Evolutionary conservation across 2,888 invertebrate genomes (phyloP), one percentile per base, ranked within the genome.

Genomic region (Uloborus plumipes): DNA sequence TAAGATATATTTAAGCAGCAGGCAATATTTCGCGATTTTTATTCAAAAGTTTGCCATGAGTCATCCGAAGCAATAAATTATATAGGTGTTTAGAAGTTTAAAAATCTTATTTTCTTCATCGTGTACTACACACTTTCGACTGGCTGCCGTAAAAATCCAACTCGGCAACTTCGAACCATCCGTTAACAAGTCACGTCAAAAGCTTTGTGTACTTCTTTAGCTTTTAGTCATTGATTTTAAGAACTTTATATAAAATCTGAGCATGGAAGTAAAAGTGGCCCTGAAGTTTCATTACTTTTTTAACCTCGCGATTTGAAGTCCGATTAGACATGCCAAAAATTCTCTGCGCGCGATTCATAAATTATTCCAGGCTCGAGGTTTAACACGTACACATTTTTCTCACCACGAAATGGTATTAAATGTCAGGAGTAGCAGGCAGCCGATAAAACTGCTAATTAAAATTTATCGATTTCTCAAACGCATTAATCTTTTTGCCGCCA

Each of bases 391-490:
- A 81, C 74, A 81, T 74, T 81, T 81, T 80, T 70, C 74, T 72
- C 53, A 74, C 80, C 80, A 50, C 80, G 80, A 74, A 81, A 74
- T 74, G 74, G 80, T 81, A 81, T 81, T 81, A 74, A 81, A 81
- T 81, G 80, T 81, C 80, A 81, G 55, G 64, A 81, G 64, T 74
- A 67, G 74, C 74, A 70, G 65, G 69, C 80, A 69, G 64, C 80
- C 80, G 80, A 81, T 81, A 81, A 81, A 81, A 81, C 80, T 74
- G 80, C 74, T 81, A 81, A 81, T 81, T 81, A 81, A 81, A 81
- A 81, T 81, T 81, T 81, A 81, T 81, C 80, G 80, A 81, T 81
- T 81, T 81, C 80, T 74, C 18, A 16, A 22, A 64, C 74, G 74
- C 80, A 74, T 81, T 81, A 74, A 81, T 81, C 80, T 81, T 81